Conservation (phyloP, 2,888 invertebrate genomes). For the Blastobasis adustella region DNA sequence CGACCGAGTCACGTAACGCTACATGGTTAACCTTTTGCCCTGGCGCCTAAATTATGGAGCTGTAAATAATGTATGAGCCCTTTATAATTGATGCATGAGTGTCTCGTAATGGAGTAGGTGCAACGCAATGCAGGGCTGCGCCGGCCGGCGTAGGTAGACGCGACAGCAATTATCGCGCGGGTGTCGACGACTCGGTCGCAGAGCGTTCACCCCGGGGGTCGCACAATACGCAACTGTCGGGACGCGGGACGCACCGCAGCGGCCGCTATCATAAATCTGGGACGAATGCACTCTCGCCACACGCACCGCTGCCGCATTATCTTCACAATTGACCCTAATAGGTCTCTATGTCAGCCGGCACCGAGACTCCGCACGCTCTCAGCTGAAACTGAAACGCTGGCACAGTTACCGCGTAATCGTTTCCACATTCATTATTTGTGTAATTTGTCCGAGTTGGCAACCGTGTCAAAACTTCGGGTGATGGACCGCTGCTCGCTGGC, state of each 20-base stretch:
- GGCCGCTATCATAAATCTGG: slow-evolving; percentile 52
- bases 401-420: no score
- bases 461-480: no score
- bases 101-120: slow-evolving; percentile 15
- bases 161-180: slow-evolving; percentile 69
- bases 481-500: no score
- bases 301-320: slow-evolving; percentile 7
- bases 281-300: slow-evolving; percentile 24
- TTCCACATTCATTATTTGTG: no score
- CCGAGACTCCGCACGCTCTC: slow-evolving; percentile 2
- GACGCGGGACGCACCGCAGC: slow-evolving; percentile 24
- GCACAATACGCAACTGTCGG: slow-evolving; percentile 56
- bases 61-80: no score
- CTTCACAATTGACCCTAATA: slow-evolving; percentile 15
- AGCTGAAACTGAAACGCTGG: slow-evolving; percentile 2
- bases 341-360: slow-evolving; percentile 8
- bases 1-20: slow-evolving; percentile 32
- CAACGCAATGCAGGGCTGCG: slow-evolving; percentile 36
- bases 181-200: slow-evolving; percentile 66
- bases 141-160: slow-evolving; percentile 35
- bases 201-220: slow-evolving; percentile 71
- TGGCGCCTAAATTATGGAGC: not conserved
- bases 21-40: slow-evolving; percentile 4
- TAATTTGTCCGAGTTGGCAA: no score
- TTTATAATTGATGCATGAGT: slow-evolving; percentile 9